A percentile compares a stretch with the other conserved stretches of the same genome.
phyloP scores from a whole-genome alignment of 2,888 invertebrate species.

The Ichneumoninae sp. region DNA sequence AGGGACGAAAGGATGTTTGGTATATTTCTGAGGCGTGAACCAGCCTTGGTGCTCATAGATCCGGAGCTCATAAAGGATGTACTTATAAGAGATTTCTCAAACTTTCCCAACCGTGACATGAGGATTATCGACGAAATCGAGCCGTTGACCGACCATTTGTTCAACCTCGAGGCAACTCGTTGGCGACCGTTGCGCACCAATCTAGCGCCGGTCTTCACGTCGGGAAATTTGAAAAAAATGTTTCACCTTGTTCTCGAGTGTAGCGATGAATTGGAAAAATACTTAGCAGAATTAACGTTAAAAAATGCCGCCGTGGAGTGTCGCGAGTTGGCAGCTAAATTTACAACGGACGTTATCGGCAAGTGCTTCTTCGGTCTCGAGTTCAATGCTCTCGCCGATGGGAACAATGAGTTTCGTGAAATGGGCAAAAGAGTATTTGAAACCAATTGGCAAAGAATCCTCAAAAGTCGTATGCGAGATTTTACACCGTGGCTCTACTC shows the following conservation, averaged over 20 bases:
- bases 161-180: conserved; percentile 79
- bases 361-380: conserved; percentile 84
- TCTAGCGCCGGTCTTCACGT: conserved; percentile 84
- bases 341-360: conserved; percentile 84
- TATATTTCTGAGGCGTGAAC: conserved; percentile 64
- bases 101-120: conserved; percentile 70
- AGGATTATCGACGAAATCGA: conserved; percentile 70
- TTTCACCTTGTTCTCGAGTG: conserved; percentile 80
- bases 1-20: conserved; percentile 70
- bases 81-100: conserved; percentile 71
- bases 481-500: conserved; percentile 57
- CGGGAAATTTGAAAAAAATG: conserved; percentile 72
- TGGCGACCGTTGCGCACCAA: conserved; percentile 84
- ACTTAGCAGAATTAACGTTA: conserved; percentile 70
- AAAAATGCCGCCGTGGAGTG: conserved; percentile 72
- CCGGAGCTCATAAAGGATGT: conserved; percentile 72
- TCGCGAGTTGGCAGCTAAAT: conserved; percentile 81
- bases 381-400: conserved; percentile 80
- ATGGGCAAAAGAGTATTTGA: conserved; percentile 79
- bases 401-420: conserved; percentile 80
- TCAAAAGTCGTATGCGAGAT: conserved; percentile 69
- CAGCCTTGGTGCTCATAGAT: conserved; percentile 71
- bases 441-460: conserved; percentile 54
- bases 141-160: conserved; percentile 79
- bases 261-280: conserved; percentile 76